Evolutionary conservation across 2,797 vertebrate genomes (phyloP), one percentile per base, ranked within the genome.

Genomic region (Myiotriccus ornatus): DNA sequence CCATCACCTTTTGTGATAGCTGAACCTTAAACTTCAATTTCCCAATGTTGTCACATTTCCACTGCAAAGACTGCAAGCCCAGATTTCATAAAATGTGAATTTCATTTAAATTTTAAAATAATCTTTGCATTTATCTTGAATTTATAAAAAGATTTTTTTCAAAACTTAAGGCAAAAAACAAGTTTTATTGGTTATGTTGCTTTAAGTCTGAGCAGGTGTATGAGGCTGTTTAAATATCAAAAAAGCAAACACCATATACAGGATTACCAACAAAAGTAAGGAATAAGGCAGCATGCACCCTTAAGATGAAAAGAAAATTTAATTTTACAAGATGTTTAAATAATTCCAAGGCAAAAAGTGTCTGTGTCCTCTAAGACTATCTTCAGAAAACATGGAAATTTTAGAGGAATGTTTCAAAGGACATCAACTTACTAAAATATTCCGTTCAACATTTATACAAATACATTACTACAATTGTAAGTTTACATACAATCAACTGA

Each of bases 401-500:
- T 96, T 94, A 96, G 84, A 95, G 94, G 96, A 97, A 84, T 84
- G 87, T 89, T 97, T 96, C 94, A 95, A 84, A 95, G 94, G 95
- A 97, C 95, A 97, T 93, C 83, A 97, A 97, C 90, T 98, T 98
- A 98, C 97, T 98, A 97, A 98, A 98, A 98, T 97, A 98, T 92
- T 97, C 93, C 97, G 41, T 97, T 97, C 97, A 96, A 96, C 96
- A 37, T 98, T 98, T 97, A 93, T 97, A 98, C 97, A 98, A 98
- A 98, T 98, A 98, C 97, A 97, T 97, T 96, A 98, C 96, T 97
- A 98, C 94, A 97, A 97, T 95, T 98, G 98, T 97, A 98, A 97
- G 98, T 97, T 98, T 98, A 99, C 98, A 98, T 97, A 99, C 97
- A 98, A 98, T 97, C 97, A 98, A 98, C 97, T 93, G 94, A 97